These are phyloP conservation scores for Volucella zonaria DNA, from an alignment of 2,888 invertebrate genomes.

Conservation along the genomic window DNA sequence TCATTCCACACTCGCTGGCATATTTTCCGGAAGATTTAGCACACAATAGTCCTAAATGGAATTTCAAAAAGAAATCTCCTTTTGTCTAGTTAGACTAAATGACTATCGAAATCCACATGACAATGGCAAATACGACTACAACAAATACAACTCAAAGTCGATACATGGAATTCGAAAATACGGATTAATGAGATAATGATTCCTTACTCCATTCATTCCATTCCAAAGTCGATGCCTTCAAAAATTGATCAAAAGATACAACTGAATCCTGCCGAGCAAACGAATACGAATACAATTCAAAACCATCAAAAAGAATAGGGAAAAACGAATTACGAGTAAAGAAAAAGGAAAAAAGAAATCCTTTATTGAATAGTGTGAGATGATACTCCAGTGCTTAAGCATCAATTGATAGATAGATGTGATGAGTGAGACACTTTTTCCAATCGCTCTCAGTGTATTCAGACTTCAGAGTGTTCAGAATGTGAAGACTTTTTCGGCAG, in stretches of 20 bases:
- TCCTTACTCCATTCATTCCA: neutral
- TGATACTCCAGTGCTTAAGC: conserved; percentile 35
- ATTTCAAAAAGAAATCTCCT: neutral
- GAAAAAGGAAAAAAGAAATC: conserved; percentile 28
- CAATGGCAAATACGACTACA: conserved; percentile 13
- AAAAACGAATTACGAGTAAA: neutral
- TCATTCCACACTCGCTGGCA: too few relatives aligned
- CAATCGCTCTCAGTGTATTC: conserved; percentile 25
- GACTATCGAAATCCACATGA: conserved; percentile 3
- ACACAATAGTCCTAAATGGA: neutral
- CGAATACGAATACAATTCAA: neutral
- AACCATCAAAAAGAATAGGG: conserved; percentile 4
- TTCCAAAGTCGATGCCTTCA: neutral
- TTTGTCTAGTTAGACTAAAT: conserved; percentile 2
- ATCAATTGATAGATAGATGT: conserved; percentile 67
- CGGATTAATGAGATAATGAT: conserved; percentile 21
- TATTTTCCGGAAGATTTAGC: conserved; percentile 12
- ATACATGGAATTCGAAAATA: conserved; percentile 22
- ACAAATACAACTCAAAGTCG: conserved; percentile 17
- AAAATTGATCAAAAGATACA: conserved; percentile 52
- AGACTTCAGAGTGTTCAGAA: neutral
- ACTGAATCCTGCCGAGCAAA: conserved; percentile 40
- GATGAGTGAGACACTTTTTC: conserved; percentile 69
- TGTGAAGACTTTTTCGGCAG: conserved; percentile 35
- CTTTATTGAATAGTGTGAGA: conserved; percentile 62